Percentiles rank a stretch among this genome's conserved stretches.
These are phyloP conservation scores for Zoanthus solanderi DNA, from an alignment of 92 coral and sea anemone species.

Conservation along the genomic window DNA sequence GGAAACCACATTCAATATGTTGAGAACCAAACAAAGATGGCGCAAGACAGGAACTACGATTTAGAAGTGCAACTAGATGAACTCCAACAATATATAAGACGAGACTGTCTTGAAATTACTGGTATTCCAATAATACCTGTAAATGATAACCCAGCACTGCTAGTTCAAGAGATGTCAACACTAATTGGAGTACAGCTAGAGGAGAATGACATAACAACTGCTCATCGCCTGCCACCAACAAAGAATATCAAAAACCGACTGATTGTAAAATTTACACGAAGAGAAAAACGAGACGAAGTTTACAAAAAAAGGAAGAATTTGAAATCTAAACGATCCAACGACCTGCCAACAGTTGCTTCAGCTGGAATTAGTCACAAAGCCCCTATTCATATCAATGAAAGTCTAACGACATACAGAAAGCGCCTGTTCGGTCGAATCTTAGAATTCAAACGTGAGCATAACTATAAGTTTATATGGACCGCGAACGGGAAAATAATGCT, in stretches of 20 bases:
- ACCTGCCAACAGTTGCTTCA: slow-evolving; percentile 35
- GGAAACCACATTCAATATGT: slow-evolving; percentile 2
- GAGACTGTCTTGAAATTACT: slow-evolving; percentile 52
- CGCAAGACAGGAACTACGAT: slow-evolving; percentile 10
- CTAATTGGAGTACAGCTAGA: slow-evolving; percentile 44
- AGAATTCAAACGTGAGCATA: slow-evolving; percentile 39
- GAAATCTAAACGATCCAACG: slow-evolving; percentile 54
- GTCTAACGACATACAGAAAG: slow-evolving; percentile 52
- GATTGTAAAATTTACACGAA: slow-evolving; percentile 62
- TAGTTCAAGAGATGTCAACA: slow-evolving; percentile 39
- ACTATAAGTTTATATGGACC: slow-evolving; percentile 55
- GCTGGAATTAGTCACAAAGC: slow-evolving; percentile 41
- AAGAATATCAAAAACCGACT: slow-evolving; percentile 60
- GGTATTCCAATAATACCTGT: slow-evolving; percentile 54
- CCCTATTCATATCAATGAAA: slow-evolving; percentile 53
- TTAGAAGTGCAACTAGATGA: slow-evolving; percentile 28
- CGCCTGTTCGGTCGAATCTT: slow-evolving; percentile 48
- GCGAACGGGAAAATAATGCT: slow-evolving; percentile 59
- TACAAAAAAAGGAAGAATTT: slow-evolving; percentile 47
- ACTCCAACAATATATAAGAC: slow-evolving; percentile 60
- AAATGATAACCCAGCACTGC: slow-evolving; percentile 44
- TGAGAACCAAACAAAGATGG: slow-evolving; percentile 17
- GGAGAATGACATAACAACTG: slow-evolving; percentile 51
- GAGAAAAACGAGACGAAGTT: slow-evolving; percentile 49
- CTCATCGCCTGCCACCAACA: slow-evolving; percentile 64